Conservation (phyloP, 2,888 invertebrate species). For the Rhaphigaster nebulosa region DNA sequence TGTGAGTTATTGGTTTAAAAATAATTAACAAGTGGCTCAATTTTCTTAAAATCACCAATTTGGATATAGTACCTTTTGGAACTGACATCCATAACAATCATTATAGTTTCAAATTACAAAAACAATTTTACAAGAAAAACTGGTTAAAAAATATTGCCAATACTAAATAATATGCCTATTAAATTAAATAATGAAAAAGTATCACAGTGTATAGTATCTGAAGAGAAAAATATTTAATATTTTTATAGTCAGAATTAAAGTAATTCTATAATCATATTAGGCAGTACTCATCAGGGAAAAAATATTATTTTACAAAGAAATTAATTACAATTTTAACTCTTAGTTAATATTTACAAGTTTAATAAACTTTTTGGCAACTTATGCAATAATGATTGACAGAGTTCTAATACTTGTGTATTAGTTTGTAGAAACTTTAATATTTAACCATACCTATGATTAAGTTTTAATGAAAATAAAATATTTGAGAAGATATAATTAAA, state of each 20-base stretch:
- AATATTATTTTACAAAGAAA: neutral
- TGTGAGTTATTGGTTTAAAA: neutral
- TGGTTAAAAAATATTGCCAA: neutral
- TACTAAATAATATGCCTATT: neutral
- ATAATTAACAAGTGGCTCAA: neutral
- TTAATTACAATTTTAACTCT: neutral
- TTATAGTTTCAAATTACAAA: neutral
- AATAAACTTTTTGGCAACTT: slow-evolving; percentile 17
- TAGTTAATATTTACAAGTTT: neutral
- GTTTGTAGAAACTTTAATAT: slow-evolving; percentile 17
- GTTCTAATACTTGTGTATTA: slow-evolving; percentile 1
- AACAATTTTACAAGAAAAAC: neutral
- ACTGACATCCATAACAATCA: neutral
- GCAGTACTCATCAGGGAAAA: neutral
- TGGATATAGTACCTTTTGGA: neutral
- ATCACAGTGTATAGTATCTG: neutral
- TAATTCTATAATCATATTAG: neutral
- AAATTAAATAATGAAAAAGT: slow-evolving; percentile 1
- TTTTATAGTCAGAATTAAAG: neutral
- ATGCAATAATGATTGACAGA: neutral
- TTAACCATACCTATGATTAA: neutral
- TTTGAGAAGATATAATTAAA: slow-evolving; percentile 9
- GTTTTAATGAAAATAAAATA: neutral
- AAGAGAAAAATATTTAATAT: slow-evolving; percentile 11
- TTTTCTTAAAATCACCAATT: neutral